Base-by-base conservation (phyloP, 2,888 invertebrate species). In the Venustoraphidia nigricollis region DNA sequence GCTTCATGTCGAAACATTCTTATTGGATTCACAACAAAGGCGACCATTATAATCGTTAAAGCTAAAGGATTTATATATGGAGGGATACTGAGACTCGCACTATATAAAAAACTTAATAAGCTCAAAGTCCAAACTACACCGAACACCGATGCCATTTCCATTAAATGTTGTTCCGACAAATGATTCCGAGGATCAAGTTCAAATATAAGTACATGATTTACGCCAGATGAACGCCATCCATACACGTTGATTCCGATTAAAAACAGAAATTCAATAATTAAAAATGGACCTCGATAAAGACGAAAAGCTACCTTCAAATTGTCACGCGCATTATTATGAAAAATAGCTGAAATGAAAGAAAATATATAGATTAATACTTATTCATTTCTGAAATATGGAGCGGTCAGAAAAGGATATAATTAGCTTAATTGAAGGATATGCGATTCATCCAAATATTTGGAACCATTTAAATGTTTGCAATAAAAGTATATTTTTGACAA, bases 151-250 rank as follows among this genome's bases (percentile, higher is more conserved):
- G 86, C 81, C 57, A 83, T 70, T 68, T 87, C 86, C 74, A 86
- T 81, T 10, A 78, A 67, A 59, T 87, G 81, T 61, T 86, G 84
- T 60, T 86, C 85, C 1, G 78, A 77, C 6, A 80, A 66, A 66
- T 87, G 84, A 62, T 83, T 81, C 43, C 87, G 67, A 0, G 87
- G 87, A 66, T 88, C 85, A 51, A 89, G 66, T 63, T 87, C 87
- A 60, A 88, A 88, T 52, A 88, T 88, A 3, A 88, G 72, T 11
- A 88, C 86, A 63, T 88, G 87, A 62, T 87, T 88, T 3, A 88
- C 86, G 10, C 87, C 87, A 0, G 84, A 83, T 9, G 83, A 80
- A 50, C 86, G 66, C 86, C 86, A 87, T 34, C 85, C 85, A 59
- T 85, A 85, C 1, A 85, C 82, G 65, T 88, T 88, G 43, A 86